phyloP scores from a whole-genome alignment of 2,113 vertebrate species.

The Varanus komodoensis region DNA sequence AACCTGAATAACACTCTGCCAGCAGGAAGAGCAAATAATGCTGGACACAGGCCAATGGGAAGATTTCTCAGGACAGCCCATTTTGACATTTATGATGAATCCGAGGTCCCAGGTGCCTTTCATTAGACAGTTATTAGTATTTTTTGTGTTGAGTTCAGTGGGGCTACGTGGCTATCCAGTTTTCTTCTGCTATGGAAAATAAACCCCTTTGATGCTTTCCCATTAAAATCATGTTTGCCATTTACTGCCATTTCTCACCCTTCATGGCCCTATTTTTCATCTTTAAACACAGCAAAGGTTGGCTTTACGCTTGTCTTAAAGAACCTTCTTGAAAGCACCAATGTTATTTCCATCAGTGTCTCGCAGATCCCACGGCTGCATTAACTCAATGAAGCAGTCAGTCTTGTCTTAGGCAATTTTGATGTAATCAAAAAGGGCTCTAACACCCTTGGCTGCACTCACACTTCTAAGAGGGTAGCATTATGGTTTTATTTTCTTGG shows the following conservation, averaged over 20 bases:
- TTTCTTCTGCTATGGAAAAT: slow-evolving; percentile 51
- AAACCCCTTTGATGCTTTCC: slow-evolving; percentile 47
- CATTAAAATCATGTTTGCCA: slow-evolving; percentile 42
- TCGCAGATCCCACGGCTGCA: slow-evolving; percentile 50
- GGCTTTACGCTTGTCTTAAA: slow-evolving; percentile 37
- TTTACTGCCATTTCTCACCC: slow-evolving; percentile 38
- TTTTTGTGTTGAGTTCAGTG: slow-evolving; percentile 47
- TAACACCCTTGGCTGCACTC: slow-evolving; percentile 58
- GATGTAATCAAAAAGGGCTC: slow-evolving; percentile 58
- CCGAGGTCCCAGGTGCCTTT: slow-evolving; percentile 35
- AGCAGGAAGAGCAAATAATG: slow-evolving; percentile 19
- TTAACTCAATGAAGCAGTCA: slow-evolving; percentile 61
- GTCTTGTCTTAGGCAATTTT: slow-evolving; percentile 64
- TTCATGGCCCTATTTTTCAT: neutral
- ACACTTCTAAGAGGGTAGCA: slow-evolving; percentile 51
- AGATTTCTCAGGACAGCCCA: slow-evolving; percentile 21
- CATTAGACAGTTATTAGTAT: slow-evolving; percentile 44
- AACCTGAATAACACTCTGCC: slow-evolving; percentile 31
- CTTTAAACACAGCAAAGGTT: slow-evolving; percentile 7
- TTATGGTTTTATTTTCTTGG: slow-evolving; percentile 48
- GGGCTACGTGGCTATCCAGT: slow-evolving; percentile 43
- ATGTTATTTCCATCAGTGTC: slow-evolving; percentile 45
- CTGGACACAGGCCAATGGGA: slow-evolving; percentile 29
- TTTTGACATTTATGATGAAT: slow-evolving; percentile 20
- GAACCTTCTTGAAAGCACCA: slow-evolving; percentile 11